A percentile compares a stretch with the other conserved stretches of the same genome.
phyloP scores from a whole-genome alignment of 2,888 invertebrate genomes.

The Dasysyrphus albostriatus region DNA sequence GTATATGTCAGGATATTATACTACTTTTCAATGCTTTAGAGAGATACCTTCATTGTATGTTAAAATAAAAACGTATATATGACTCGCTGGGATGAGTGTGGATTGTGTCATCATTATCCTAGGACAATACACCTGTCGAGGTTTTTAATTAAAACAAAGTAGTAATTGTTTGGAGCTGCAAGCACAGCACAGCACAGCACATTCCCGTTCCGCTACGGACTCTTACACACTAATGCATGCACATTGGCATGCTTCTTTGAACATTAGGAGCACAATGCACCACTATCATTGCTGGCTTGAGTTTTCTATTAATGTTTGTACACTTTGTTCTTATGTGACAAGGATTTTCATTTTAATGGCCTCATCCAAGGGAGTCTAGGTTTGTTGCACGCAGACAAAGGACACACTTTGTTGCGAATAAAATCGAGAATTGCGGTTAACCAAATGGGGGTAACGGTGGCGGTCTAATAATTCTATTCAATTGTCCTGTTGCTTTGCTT shows the following conservation, averaged over 20 bases:
- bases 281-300: constrained; percentile 27
- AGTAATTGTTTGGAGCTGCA: constrained; percentile 63
- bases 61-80: constrained; percentile 10
- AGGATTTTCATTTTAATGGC: constrained; percentile 51
- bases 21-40: constrained; percentile 35
- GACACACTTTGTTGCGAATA: constrained; percentile 62
- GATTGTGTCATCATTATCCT: constrained; percentile 69
- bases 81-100: constrained; percentile 32
- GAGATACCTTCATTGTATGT: constrained; percentile 18
- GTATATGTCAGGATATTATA: constrained; percentile 40
- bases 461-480: constrained; percentile 69
- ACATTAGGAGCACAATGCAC: constrained; percentile 47
- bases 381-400: constrained; percentile 59
- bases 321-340: constrained; percentile 43
- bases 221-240: constrained; percentile 19
- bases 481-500: constrained; percentile 45
- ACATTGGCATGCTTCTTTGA: constrained; percentile 51
- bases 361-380: constrained; percentile 31
- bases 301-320: constrained; percentile 31
- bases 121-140: constrained; percentile 70
- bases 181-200: constrained; percentile 12
- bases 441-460: constrained; percentile 54
- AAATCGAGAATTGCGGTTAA: constrained; percentile 67
- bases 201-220: constrained; percentile 23
- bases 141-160: constrained; percentile 74